Percentiles rank a stretch among this genome's conserved stretches.
These are phyloP conservation scores for Rotaria magnacalcarata DNA, from an alignment of 2,888 invertebrate genomes.

Conservation along the genomic window DNA sequence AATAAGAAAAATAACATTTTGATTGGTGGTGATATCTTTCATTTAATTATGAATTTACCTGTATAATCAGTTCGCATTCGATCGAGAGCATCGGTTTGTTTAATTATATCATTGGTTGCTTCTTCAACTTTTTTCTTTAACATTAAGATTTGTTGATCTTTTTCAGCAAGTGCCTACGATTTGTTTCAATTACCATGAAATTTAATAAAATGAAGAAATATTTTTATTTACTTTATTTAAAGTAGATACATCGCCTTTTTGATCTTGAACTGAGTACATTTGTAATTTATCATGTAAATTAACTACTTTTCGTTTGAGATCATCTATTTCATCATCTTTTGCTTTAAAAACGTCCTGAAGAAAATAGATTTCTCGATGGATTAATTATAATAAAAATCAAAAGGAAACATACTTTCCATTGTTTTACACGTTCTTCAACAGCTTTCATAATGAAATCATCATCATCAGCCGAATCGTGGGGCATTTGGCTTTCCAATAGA, in stretches of 20 bases:
- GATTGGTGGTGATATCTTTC: neutral
- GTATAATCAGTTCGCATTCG: neutral
- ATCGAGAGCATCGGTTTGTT: constrained; percentile 25
- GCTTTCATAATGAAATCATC: neutral
- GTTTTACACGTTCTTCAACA: constrained; percentile 3
- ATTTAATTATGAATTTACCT: neutral
- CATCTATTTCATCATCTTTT: constrained; percentile 40
- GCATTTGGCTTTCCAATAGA: neutral
- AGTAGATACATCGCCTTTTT: constrained; percentile 34
- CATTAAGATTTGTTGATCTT: constrained; percentile 33
- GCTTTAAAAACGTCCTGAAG: constrained; percentile 14
- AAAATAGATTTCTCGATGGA: neutral
- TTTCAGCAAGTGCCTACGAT: constrained; percentile 2
- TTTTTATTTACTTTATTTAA: constrained; percentile 31
- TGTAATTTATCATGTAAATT: constrained; percentile 33
- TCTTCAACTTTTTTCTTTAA: constrained; percentile 37
- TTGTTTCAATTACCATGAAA: neutral
- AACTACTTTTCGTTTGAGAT: constrained; percentile 31
- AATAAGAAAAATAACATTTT: neutral
- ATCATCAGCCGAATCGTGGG: neutral
- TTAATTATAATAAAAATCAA: neutral
- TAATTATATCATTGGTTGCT: neutral
- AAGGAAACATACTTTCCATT: constrained; percentile 24
- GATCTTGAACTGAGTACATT: constrained; percentile 7
- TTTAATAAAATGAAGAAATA: too few species aligned